phyloP scores from a whole-genome alignment of 2,797 vertebrate genomes.

The Okamejei kenojei region DNA sequence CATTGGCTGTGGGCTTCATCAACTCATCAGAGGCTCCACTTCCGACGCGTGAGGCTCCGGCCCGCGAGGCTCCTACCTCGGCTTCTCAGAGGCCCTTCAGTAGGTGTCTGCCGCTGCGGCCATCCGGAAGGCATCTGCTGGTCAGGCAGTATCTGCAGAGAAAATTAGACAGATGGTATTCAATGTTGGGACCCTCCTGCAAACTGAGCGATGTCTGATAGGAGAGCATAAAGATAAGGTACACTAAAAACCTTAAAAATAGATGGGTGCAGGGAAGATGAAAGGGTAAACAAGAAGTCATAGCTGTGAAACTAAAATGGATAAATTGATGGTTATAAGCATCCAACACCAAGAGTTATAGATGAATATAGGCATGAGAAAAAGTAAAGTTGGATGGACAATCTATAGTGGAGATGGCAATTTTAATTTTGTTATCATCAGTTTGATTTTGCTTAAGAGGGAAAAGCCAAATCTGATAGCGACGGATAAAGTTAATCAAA shows the following conservation, averaged over 20 bases:
- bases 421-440: background rate
- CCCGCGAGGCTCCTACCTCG: no score
- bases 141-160: no score
- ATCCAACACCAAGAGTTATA: background rate
- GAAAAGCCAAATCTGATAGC: background rate
- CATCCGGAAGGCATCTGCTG: no score
- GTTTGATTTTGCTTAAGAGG: background rate
- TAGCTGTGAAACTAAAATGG: background rate
- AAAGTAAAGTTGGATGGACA: background rate
- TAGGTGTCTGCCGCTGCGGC: no score
- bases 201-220: background rate
- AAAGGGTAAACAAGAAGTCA: background rate
- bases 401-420: background rate
- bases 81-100: no score
- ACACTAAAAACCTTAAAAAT: background rate
- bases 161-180: no score
- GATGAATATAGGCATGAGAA: background rate
- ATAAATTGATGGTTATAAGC: background rate
- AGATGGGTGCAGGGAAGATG: background rate
- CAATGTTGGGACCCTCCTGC: no score
- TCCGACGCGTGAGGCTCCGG: no score
- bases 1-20: no score
- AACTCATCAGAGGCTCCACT: no score
- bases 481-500: background rate
- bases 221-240: background rate